Base-by-base conservation (phyloP, 2,888 invertebrate genomes). In the Zygothrica quintamaculata region DNA sequence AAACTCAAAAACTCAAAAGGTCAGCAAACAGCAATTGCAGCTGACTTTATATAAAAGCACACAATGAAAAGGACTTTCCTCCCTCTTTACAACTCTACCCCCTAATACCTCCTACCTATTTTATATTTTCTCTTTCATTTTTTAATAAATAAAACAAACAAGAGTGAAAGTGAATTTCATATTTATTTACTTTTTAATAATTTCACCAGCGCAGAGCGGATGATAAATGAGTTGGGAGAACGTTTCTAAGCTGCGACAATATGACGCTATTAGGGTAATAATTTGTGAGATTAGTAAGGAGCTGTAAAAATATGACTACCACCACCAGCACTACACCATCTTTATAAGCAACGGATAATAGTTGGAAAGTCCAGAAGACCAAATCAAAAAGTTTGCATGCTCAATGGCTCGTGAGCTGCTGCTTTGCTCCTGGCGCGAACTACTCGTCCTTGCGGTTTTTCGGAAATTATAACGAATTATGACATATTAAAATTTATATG, bases 401-500 rank as follows among this genome's bases (percentile, higher is more conserved):
- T n/a, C 84, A 68, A 79, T 73, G 84, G 73, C 68, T 64, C 43
- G 43, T 36, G 25, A 22, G 51, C 18, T 22, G 18, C 18, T 3
- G 18, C 18, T 22, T 5, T 22, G 18, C 18, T 75, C 72, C 66
- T 50, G 66, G 58, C 58, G 80, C 57, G 79, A 78, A 74, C 72
- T 66, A 62, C 77, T 66, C 85, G 86, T 66, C 60, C 77, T 66
- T 80, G 86, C 84, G 86, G 85, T 80, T 81, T 61, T 42, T 46
- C 48, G 18, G 50, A 66, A 81, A 84, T 86, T 86, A 84, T 80
- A 72, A 66, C 81, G 87, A 86, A 86, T 82, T 82, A 82, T 82
- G 84, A 84, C 87, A 84, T 80, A 86, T 86, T 84, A 77, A 74
- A 87, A 82, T 86, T 80, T 80, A 81, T 84, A 51, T 36, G 22